A percentile compares a stretch with the other conserved stretches of the same genome.
These are phyloP conservation scores for Opisthograptis luteolata DNA, from an alignment of 2,888 invertebrate genomes.

Conservation along the genomic window DNA sequence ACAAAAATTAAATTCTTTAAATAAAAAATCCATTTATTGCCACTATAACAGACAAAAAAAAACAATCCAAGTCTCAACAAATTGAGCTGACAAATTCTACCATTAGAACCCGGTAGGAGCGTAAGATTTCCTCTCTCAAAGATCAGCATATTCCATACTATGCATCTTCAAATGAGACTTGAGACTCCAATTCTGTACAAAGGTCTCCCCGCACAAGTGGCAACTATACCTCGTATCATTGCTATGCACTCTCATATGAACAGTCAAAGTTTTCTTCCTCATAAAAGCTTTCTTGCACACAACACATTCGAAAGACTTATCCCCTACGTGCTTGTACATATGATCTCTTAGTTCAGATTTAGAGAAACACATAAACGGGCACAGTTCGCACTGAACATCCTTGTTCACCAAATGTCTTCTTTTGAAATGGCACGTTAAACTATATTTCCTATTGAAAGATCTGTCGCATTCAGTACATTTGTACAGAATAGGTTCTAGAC, in stretches of 20 bases:
- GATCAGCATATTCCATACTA: neutral
- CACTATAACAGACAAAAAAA: too few species aligned
- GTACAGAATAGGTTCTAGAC: constrained; percentile 58
- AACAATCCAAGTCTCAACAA: too few species aligned
- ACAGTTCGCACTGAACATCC: constrained; percentile 45
- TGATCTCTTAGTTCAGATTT: constrained; percentile 64
- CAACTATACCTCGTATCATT: constrained; percentile 50
- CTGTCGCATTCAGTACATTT: constrained; percentile 68
- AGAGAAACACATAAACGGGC: constrained; percentile 63
- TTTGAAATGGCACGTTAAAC: constrained; percentile 65
- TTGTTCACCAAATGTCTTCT: constrained; percentile 64
- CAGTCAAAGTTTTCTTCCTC: constrained; percentile 43
- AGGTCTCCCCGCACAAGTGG: constrained; percentile 45
- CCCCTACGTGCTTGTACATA: constrained; percentile 30
- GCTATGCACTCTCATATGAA: constrained; percentile 52
- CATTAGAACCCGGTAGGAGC: too few species aligned
- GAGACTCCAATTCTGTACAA: constrained; percentile 55
- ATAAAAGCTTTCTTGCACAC: constrained; percentile 60
- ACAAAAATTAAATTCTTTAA: too few species aligned
- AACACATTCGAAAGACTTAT: constrained; percentile 64
- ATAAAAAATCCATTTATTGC: too few species aligned
- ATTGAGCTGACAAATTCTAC: too few species aligned
- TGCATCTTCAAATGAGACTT: constrained; percentile 43
- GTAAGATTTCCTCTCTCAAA: neutral
- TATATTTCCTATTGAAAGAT: constrained; percentile 55